These are phyloP conservation scores for Montipora capitata DNA, from an alignment of 92 coral and sea anemone genomes.

Conservation along the genomic window DNA sequence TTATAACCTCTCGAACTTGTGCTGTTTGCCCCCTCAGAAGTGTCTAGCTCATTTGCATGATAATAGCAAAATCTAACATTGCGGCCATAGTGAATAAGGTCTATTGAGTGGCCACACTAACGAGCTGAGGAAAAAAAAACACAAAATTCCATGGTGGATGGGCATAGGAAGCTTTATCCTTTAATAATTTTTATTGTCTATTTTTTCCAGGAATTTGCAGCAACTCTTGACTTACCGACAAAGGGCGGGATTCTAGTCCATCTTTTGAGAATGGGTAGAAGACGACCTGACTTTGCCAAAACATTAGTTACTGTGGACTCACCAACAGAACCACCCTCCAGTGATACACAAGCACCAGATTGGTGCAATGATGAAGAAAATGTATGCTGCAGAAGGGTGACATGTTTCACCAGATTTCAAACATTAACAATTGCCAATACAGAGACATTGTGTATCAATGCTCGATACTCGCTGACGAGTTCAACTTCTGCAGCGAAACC, in stretches of 20 bases:
- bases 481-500: slow-evolving; percentile 61
- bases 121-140: too few species aligned
- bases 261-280: slow-evolving; percentile 50
- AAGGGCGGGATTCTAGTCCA: slow-evolving; percentile 29
- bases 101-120: too few species aligned
- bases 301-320: neutral
- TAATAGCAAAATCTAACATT: too few species aligned
- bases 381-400: slow-evolving; percentile 61
- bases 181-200: neutral
- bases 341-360: slow-evolving; percentile 40
- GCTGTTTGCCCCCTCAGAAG: too few species aligned
- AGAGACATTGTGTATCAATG: slow-evolving; percentile 62
- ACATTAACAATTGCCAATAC: slow-evolving; percentile 56
- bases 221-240: slow-evolving; percentile 17
- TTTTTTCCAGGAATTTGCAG: neutral
- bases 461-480: slow-evolving; percentile 68
- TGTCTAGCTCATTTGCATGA: too few species aligned
- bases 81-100: too few species aligned
- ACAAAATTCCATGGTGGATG: neutral
- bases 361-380: slow-evolving; percentile 58
- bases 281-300: slow-evolving; percentile 57
- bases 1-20: too few species aligned
- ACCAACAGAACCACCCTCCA: neutral
- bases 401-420: slow-evolving; percentile 47
- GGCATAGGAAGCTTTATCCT: neutral